Conservation (phyloP, 2,797 vertebrate genomes). For the Chanos chanos region DNA sequence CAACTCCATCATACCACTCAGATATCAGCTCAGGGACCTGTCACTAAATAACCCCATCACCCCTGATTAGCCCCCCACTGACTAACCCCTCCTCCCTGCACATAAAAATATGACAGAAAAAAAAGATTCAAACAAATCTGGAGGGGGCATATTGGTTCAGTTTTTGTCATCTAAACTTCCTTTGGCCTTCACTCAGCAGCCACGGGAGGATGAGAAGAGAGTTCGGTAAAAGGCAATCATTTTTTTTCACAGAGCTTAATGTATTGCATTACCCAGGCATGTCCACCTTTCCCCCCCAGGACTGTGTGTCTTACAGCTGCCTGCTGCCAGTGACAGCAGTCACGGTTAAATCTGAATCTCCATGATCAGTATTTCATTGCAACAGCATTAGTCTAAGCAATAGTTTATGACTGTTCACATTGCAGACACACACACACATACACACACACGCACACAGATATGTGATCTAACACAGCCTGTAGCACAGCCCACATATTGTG, state of each 20-base stretch:
- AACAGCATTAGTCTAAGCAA: background rate
- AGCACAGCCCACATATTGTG: no score
- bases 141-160: no score
- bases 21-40: no score
- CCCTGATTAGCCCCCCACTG: background rate
- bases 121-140: no score
- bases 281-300: background rate
- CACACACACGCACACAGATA: slow-evolving; percentile 4
- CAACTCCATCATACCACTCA: no score
- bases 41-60: background rate
- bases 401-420: background rate
- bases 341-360: no score
- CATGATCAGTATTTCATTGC: background rate
- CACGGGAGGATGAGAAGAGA: background rate
- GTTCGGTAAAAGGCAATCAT: background rate
- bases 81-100: no score
- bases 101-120: no score
- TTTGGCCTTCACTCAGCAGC: no score
- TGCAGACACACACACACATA: background rate
- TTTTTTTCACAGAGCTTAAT: background rate
- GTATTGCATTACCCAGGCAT: slow-evolving; percentile 1
- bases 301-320: background rate
- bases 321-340: background rate
- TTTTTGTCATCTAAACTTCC: no score
- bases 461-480: slow-evolving; percentile 2